Conservation (phyloP, 2,113 vertebrate genomes). For the Osmerus eperlanus region DNA sequence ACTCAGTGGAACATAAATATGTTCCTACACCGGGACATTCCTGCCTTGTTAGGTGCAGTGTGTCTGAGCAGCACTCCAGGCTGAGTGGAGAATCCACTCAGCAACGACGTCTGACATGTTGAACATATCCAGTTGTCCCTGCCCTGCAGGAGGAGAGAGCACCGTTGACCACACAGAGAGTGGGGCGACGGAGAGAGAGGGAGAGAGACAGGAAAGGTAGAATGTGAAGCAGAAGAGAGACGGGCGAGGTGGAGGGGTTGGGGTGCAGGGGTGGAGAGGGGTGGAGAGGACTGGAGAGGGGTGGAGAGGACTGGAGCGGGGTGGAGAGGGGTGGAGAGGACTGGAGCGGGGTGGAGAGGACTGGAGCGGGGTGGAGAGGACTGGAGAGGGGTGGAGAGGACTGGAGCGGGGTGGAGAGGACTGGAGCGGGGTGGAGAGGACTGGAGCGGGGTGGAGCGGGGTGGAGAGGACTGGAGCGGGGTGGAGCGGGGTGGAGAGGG, state of each 20-base stretch:
- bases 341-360: no score
- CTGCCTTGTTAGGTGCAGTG: conserved; percentile 33
- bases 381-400: background rate
- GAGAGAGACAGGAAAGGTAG: background rate
- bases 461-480: no score
- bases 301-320: no score
- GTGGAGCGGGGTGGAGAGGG: no score
- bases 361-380: no score
- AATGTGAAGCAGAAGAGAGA: background rate
- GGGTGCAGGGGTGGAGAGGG: background rate
- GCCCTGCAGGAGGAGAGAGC: background rate
- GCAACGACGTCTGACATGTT: conserved; percentile 50
- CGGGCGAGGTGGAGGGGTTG: background rate
- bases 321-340: background rate
- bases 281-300: conserved; percentile 7
- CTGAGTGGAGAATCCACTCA: conserved; percentile 37
- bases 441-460: background rate
- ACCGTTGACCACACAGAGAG: background rate
- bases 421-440: no score
- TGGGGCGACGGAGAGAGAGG: no score
- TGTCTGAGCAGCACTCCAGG: conserved; percentile 20
- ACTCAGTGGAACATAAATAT: conserved; percentile 31
- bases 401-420: no score
- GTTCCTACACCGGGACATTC: conserved; percentile 19
- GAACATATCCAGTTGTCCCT: conserved; percentile 23